A percentile compares a stretch with the other conserved stretches of the same genome.
phyloP scores from a whole-genome alignment of 2,113 vertebrate species.

The Pandion haliaetus region DNA sequence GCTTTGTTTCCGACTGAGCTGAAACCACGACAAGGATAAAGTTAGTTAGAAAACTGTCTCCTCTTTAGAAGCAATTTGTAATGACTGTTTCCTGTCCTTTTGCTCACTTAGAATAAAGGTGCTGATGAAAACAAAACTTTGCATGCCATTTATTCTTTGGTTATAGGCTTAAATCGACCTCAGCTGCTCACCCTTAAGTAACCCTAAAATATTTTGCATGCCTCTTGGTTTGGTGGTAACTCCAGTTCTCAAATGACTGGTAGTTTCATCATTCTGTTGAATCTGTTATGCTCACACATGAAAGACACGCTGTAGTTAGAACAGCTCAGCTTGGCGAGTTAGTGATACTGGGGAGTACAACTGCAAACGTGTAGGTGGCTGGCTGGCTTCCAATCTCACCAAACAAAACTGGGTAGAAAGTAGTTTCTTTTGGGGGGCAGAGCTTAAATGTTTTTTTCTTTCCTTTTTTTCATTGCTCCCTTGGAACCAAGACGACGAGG shows the following conservation, averaged over 20 bases:
- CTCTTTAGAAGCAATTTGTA: background rate
- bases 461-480: background rate
- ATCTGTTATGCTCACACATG: background rate
- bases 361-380: background rate
- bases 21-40: too few relatives aligned
- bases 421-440: background rate
- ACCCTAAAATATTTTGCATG: background rate
- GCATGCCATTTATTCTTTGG: background rate
- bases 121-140: background rate
- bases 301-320: background rate
- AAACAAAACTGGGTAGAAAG: background rate
- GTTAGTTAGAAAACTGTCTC: background rate
- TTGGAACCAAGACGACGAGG: conserved; percentile 27
- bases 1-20: too few relatives aligned
- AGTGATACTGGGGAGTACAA: background rate
- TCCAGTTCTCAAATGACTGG: background rate
- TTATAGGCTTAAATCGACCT: background rate
- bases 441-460: background rate
- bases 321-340: background rate
- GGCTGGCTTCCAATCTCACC: background rate
- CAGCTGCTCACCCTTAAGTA: background rate
- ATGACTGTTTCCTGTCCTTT: background rate
- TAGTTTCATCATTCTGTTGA: background rate
- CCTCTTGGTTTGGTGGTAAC: background rate
- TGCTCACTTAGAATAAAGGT: background rate